These are phyloP conservation scores for Xenentodon cancila DNA, from an alignment of 2,797 vertebrate genomes.

Conservation along the genomic window DNA sequence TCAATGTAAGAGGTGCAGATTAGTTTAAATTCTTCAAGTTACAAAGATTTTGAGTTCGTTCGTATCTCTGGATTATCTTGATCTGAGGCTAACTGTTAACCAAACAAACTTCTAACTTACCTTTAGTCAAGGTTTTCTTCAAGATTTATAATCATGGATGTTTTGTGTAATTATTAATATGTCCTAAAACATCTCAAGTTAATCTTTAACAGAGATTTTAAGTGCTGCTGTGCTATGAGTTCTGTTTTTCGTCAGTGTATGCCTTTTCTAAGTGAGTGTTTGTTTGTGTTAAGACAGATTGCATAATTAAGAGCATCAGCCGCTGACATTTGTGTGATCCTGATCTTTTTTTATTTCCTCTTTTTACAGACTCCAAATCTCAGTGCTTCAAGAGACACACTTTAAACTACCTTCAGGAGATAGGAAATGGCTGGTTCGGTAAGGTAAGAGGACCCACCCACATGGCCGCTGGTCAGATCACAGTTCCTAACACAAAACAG, in stretches of 20 bases:
- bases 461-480: slow-evolving; percentile 16
- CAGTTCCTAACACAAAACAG: slow-evolving; percentile 25
- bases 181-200: background rate
- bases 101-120: too few species aligned
- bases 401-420: slow-evolving; percentile 93
- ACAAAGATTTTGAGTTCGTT: too few species aligned
- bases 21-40: background rate
- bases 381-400: slow-evolving; percentile 90
- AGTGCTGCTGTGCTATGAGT: background rate
- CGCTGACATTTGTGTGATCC: slow-evolving; percentile 9
- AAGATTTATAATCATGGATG: too few species aligned
- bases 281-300: slow-evolving; percentile 1
- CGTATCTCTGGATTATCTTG: too few species aligned
- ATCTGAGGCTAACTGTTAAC: too few species aligned
- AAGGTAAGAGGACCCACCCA: slow-evolving; percentile 80
- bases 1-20: background rate
- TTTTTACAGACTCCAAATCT: slow-evolving; percentile 73
- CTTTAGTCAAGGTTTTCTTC: too few species aligned
- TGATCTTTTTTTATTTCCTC: slow-evolving; percentile 34
- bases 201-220: background rate
- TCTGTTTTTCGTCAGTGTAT: background rate
- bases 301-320: slow-evolving; percentile 18
- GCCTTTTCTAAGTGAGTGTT: slow-evolving; percentile 10
- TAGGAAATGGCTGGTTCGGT: slow-evolving; percentile 95
- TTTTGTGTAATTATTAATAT: too few species aligned